Evolutionary conservation across 2,113 vertebrate genomes (phyloP).

Genomic region (Hippocampus barbouri): DNA sequence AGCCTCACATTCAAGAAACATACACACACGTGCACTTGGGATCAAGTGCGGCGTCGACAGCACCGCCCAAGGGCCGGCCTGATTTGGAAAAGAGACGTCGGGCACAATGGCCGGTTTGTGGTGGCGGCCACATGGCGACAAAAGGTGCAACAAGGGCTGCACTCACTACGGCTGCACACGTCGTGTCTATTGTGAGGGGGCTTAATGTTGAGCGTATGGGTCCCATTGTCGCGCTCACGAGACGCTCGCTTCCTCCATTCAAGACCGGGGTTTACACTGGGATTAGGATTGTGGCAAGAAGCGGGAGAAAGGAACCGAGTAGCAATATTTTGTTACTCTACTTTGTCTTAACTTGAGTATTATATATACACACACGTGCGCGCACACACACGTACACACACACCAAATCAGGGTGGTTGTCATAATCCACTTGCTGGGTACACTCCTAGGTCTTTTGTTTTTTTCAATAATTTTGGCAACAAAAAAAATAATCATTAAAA

Average conservation of each 20-base stretch:
- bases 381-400: too few species aligned
- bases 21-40: slow-evolving; percentile 22
- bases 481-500: too few species aligned
- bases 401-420: too few species aligned
- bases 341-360: not conserved
- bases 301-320: not conserved
- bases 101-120: slow-evolving; percentile 67
- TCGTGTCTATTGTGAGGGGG: slow-evolving; percentile 52
- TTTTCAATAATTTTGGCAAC: too few species aligned
- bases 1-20: slow-evolving; percentile 19
- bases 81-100: slow-evolving; percentile 53
- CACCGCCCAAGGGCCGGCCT: slow-evolving; percentile 42
- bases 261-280: slow-evolving; percentile 58
- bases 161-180: slow-evolving; percentile 44
- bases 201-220: slow-evolving; percentile 53
- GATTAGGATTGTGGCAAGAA: slow-evolving; percentile 57
- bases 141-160: slow-evolving; percentile 45
- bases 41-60: slow-evolving; percentile 45
- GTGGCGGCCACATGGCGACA: slow-evolving; percentile 60
- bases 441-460: too few species aligned
- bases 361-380: too few species aligned
- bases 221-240: slow-evolving; percentile 56
- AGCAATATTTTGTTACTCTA: slow-evolving; percentile 36
- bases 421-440: too few species aligned
- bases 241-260: slow-evolving; percentile 54